Evolutionary conservation across 2,113 vertebrate genomes (phyloP).

Genomic region (Anoura caudifer): DNA sequence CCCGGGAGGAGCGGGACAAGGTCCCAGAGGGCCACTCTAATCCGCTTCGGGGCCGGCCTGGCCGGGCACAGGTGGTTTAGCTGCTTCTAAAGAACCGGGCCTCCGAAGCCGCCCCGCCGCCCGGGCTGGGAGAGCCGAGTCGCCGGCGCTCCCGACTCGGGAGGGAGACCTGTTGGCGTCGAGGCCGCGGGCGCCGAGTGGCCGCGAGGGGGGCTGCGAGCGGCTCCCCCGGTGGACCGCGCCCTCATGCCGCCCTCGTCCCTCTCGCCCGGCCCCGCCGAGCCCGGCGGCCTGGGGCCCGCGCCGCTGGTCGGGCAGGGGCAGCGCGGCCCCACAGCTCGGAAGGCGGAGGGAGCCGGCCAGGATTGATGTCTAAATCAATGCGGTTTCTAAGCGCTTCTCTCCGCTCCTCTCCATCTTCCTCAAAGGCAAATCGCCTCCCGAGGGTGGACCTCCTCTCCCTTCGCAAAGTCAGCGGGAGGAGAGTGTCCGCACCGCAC

Average conservation of each 20-base stretch:
- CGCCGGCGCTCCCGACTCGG: no score
- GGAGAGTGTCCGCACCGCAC: neutral
- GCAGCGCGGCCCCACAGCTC: neutral
- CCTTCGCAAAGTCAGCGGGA: neutral
- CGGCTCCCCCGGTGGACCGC: neutral
- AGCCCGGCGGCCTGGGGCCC: neutral
- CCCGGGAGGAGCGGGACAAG: neutral
- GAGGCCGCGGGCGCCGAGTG: neutral
- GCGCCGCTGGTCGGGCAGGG: neutral
- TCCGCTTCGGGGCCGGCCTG: neutral
- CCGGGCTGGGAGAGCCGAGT: neutral
- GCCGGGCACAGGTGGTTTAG: neutral
- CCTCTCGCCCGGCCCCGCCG: neutral
- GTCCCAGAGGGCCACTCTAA: neutral
- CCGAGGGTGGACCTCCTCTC: neutral
- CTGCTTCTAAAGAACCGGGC: neutral
- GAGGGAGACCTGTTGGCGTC: slow-evolving; percentile 57
- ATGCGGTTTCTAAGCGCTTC: slow-evolving; percentile 72
- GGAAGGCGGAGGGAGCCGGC: slow-evolving; percentile 46
- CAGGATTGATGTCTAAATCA: slow-evolving; percentile 77
- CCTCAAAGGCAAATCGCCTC: slow-evolving; percentile 46
- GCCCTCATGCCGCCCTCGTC: neutral
- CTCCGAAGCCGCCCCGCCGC: neutral
- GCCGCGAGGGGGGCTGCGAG: neutral
- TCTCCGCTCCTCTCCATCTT: slow-evolving; percentile 45